Percentiles rank a stretch among this genome's conserved stretches.
phyloP scores from a whole-genome alignment of 2,888 invertebrate genomes.

The Drosophila quinaria region DNA sequence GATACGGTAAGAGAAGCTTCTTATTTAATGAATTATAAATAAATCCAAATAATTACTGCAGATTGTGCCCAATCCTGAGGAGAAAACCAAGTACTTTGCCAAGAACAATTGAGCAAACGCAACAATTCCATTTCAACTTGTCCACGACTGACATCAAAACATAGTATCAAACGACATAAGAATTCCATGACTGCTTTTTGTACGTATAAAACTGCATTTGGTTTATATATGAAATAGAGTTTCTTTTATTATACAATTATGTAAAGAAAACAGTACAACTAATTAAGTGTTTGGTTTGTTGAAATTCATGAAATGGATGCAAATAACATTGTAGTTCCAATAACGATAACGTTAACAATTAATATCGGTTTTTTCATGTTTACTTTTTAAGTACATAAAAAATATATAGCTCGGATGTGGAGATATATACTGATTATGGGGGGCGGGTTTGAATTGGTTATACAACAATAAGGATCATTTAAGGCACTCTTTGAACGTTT shows the following conservation, averaged over 20 bases:
- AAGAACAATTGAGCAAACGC: slow-evolving; percentile 86
- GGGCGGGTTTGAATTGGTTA: slow-evolving; percentile 15
- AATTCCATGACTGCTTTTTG: slow-evolving; percentile 34
- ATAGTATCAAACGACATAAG: slow-evolving; percentile 13
- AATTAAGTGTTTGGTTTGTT: slow-evolving; percentile 20
- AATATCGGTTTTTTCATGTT: slow-evolving; percentile 6
- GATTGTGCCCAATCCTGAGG: slow-evolving; percentile 93
- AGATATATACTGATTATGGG: slow-evolving; percentile 13
- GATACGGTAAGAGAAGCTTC: slow-evolving; percentile 90
- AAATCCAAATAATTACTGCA: slow-evolving; percentile 81
- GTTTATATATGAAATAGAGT: slow-evolving; percentile 63
- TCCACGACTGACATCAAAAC: slow-evolving; percentile 45
- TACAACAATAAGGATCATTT: slow-evolving; percentile 54
- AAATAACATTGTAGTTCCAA: slow-evolving; percentile 40
- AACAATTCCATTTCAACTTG: slow-evolving; percentile 42
- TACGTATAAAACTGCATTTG: slow-evolving; percentile 35
- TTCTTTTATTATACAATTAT: slow-evolving; percentile 59
- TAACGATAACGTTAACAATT: slow-evolving; percentile 45
- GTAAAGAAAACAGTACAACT: slow-evolving; percentile 48
- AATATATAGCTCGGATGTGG: slow-evolving; percentile 29
- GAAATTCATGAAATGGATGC: slow-evolving; percentile 36
- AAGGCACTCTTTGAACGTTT: slow-evolving; percentile 63
- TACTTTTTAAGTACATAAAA: slow-evolving; percentile 44
- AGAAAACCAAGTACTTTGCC: slow-evolving; percentile 93
- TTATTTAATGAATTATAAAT: not conserved